A percentile compares a stretch with the other conserved stretches of the same genome.
phyloP scores from a whole-genome alignment of 53 echinoderm and acorn worm species.

The Patiria pectinifera region DNA sequence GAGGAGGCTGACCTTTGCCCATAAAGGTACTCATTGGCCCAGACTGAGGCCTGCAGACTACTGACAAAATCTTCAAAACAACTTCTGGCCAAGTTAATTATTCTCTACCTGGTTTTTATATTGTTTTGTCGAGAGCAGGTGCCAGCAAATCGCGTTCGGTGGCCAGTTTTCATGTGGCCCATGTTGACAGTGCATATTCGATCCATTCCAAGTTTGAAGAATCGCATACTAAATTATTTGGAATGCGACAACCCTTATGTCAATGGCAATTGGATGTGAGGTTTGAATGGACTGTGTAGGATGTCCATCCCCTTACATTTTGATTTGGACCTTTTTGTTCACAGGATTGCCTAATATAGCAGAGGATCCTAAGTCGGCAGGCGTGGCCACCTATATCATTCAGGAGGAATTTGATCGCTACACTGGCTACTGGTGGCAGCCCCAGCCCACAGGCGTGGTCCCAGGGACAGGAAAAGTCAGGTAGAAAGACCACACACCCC shows the following conservation, averaged over 20 bases:
- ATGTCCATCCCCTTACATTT: not conserved
- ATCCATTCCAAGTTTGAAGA: too few relatives aligned
- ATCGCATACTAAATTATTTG: too few relatives aligned
- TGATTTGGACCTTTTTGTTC: not conserved
- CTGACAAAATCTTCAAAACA: not conserved
- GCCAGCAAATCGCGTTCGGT: too few relatives aligned
- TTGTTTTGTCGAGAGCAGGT: too few relatives aligned
- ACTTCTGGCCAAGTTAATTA: too few relatives aligned
- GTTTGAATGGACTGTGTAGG: not conserved
- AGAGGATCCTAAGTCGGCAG: conserved; percentile 90
- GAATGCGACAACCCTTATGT: too few relatives aligned
- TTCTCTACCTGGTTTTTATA: too few relatives aligned
- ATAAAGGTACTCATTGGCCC: conserved; percentile 73
- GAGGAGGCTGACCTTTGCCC: conserved; percentile 83
- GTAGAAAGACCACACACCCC: not conserved
- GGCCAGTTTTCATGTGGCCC: too few relatives aligned
- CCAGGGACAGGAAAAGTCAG: conserved; percentile 35
- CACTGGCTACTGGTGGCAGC: conserved; percentile 99
- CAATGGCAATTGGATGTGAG: too few relatives aligned
- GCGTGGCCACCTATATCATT: conserved; percentile 95
- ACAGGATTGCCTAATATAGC: conserved; percentile 45
- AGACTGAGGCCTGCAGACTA: not conserved
- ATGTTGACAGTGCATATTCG: not conserved
- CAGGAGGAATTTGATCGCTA: conserved; percentile 99
- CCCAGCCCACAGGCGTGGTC: conserved; percentile 27